A percentile compares a stretch with the other conserved stretches of the same genome.
Evolutionary conservation across 2,888 invertebrate genomes (phyloP).

Genomic region (Uloborus plumipes): DNA sequence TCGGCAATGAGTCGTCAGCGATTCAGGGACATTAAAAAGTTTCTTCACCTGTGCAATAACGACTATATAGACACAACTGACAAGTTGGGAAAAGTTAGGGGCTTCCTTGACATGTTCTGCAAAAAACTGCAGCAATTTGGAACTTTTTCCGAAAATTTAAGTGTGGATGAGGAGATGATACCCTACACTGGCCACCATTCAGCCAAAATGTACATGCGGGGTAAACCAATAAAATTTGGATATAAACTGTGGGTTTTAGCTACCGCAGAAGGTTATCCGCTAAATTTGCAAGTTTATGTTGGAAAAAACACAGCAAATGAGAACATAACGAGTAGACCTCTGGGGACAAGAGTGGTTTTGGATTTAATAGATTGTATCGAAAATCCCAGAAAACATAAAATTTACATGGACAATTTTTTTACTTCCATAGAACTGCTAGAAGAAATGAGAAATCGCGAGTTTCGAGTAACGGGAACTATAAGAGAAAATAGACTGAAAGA

Average conservation of each 20-base stretch:
- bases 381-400: constrained; percentile 1
- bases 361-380: constrained; percentile 10
- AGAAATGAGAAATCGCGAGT: constrained; percentile 2
- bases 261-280: constrained; percentile 4
- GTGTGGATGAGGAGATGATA: constrained; percentile 15
- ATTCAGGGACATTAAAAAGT: constrained; percentile 17
- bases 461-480: constrained; percentile 4
- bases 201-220: constrained; percentile 15
- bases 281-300: background rate
- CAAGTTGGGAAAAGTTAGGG: constrained; percentile 2
- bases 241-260: constrained; percentile 16
- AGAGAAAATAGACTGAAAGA: constrained; percentile 2
- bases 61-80: constrained; percentile 2
- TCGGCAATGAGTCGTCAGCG: background rate
- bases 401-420: constrained; percentile 14
- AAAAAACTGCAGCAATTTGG: constrained; percentile 7
- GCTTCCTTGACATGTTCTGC: background rate
- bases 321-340: background rate
- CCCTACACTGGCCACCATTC: constrained; percentile 12
- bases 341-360: constrained; percentile 1
- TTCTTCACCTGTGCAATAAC: background rate
- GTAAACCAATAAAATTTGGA: constrained; percentile 14
- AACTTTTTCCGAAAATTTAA: background rate
- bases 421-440: constrained; percentile 1
- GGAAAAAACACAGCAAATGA: background rate